Percentiles rank a stretch among this genome's conserved stretches.
phyloP scores from a whole-genome alignment of 2,888 invertebrate species.

The Syrista parreyssii region DNA sequence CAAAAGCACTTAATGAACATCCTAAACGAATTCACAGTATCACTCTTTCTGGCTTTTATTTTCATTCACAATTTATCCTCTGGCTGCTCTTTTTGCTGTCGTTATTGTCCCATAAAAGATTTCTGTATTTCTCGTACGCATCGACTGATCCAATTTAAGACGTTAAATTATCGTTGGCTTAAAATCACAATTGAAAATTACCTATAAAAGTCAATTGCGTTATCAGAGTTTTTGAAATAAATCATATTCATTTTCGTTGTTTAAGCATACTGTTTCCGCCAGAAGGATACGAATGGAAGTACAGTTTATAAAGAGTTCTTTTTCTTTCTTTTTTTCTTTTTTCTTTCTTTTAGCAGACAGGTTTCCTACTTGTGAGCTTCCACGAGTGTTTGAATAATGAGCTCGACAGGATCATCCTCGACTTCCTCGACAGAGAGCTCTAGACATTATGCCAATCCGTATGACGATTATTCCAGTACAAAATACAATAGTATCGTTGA shows the following conservation, averaged over 20 bases:
- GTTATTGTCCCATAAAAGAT: not conserved
- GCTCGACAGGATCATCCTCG: not conserved
- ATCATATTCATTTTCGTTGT: not conserved
- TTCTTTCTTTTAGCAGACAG: not conserved
- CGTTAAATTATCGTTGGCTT: not conserved
- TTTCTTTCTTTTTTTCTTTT: too few relatives aligned
- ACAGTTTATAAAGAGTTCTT: not conserved
- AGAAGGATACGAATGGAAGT: not conserved
- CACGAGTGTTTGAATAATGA: not conserved
- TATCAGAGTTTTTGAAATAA: not conserved
- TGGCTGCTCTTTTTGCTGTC: not conserved
- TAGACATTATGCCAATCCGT: constrained; percentile 41
- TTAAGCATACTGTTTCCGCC: not conserved
- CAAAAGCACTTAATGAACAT: not conserved
- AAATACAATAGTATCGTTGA: constrained; percentile 23
- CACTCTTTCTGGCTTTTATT: not conserved
- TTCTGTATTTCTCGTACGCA: not conserved
- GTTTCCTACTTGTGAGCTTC: not conserved
- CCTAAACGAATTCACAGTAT: not conserved
- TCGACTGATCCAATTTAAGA: not conserved
- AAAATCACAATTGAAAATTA: not conserved
- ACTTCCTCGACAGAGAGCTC: constrained; percentile 22
- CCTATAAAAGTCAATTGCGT: not conserved
- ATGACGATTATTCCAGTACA: constrained; percentile 32
- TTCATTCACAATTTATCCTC: not conserved